Conservation (phyloP, 1,140 invertebrate species). For the Solen grandis region DNA sequence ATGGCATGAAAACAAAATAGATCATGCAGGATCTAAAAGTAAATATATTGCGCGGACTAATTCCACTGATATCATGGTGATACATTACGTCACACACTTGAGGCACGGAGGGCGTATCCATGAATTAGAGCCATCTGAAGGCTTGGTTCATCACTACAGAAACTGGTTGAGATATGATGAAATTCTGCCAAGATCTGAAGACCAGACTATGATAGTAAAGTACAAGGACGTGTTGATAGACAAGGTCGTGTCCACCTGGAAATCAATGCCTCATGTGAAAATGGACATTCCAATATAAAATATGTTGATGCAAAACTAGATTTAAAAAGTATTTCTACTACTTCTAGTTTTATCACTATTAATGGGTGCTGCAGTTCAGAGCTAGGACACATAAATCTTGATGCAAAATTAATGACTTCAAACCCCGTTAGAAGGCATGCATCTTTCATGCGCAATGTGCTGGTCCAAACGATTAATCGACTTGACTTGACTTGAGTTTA, state of each 20-base stretch:
- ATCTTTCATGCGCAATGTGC: too few relatives aligned
- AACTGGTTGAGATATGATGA: constrained; percentile 8
- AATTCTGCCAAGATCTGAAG: background rate
- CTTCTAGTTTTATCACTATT: too few relatives aligned
- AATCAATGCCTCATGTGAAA: background rate
- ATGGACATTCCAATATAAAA: too few relatives aligned
- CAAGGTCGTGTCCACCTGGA: background rate
- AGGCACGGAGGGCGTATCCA: background rate
- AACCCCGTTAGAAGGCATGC: too few relatives aligned
- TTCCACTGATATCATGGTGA: background rate
- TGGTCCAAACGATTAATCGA: too few relatives aligned
- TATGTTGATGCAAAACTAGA: too few relatives aligned
- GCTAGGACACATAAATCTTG: too few relatives aligned
- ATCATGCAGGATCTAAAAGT: background rate
- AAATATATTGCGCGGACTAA: constrained; percentile 35
- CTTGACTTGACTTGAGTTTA: too few relatives aligned
- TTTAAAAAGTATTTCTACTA: too few relatives aligned
- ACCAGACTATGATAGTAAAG: background rate
- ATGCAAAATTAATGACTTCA: too few relatives aligned
- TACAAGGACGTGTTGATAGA: background rate
- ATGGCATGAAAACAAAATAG: constrained; percentile 13
- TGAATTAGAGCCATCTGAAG: constrained; percentile 71
- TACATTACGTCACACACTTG: constrained; percentile 7
- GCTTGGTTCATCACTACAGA: constrained; percentile 43
- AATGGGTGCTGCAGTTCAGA: too few relatives aligned